These are phyloP conservation scores for Andricus grossulariae DNA, from an alignment of 1,140 invertebrate species.

Conservation along the genomic window DNA sequence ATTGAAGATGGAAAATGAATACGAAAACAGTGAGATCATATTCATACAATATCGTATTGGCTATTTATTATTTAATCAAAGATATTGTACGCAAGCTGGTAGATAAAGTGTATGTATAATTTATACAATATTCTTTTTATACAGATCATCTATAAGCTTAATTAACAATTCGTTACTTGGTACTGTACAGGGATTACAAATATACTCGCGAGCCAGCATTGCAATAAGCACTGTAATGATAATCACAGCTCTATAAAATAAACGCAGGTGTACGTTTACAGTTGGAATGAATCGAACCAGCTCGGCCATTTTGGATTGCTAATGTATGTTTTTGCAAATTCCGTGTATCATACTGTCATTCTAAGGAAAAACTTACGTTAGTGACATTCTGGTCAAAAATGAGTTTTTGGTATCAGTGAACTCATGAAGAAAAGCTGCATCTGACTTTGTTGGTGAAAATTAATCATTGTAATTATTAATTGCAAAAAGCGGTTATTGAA, in stretches of 20 bases:
- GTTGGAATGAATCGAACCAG: too few species aligned
- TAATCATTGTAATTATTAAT: too few species aligned
- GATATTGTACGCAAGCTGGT: slow-evolving; percentile 75
- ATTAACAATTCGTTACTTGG: slow-evolving; percentile 68
- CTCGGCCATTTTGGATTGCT: too few species aligned
- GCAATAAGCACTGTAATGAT: slow-evolving; percentile 43
- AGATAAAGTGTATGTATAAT: slow-evolving; percentile 76
- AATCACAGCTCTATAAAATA: too few species aligned
- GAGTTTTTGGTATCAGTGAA: too few species aligned
- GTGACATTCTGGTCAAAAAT: too few species aligned
- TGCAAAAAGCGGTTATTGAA: too few species aligned
- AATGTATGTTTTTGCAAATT: neutral
- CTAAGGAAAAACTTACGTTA: too few species aligned
- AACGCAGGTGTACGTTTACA: too few species aligned
- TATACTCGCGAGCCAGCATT: slow-evolving; percentile 54
- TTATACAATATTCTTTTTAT: slow-evolving; percentile 74
- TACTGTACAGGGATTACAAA: slow-evolving; percentile 71
- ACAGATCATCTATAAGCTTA: slow-evolving; percentile 71
- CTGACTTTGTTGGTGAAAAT: too few species aligned
- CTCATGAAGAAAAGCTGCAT: too few species aligned
- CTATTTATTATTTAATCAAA: slow-evolving; percentile 74
- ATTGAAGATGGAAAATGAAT: too few species aligned
- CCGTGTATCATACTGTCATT: neutral
- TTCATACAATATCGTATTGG: slow-evolving; percentile 67
- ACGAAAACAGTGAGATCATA: neutral